Base-by-base conservation (phyloP, 2,113 vertebrate genomes). In the Heterotilapia buettikoferi region DNA sequence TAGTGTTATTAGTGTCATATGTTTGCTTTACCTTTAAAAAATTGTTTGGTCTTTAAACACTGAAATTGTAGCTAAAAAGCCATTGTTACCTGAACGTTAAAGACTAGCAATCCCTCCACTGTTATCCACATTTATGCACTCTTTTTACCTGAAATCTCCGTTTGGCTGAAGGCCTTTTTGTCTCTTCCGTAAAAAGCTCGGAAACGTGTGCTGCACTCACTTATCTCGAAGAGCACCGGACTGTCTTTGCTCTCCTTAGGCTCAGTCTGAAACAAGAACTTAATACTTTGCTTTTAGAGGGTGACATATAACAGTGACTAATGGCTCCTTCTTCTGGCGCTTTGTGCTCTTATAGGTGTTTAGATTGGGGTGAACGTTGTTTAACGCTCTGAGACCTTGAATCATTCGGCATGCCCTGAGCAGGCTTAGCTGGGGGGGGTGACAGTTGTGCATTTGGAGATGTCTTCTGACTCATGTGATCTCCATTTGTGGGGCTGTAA, bases 331-430 rank as follows among this genome's bases (percentile, higher is more conserved):
- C 38, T 81, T 29, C 50, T 10, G n/a, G 66, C 89, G 13, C 43
- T 47, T 7, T 79, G 52, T 26, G 63, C 89, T 86, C 84, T 88
- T 86, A 83, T 63, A 88, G 80, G 47, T 93, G 95, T 95, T 95
- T 94, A 89, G 68, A 83, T 90, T 56, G 63, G 38, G 40, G 2
- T 86, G 53, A 90, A 90, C 2, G 24, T 61, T 92, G 87, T 93
- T 93, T 93, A 85, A 90, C 7, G 50, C 86, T 31, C 61, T 19
- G 43, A 29, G 73, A 79, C 76, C 40, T 43, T 82, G 89, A 94
- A 86, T 93, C 93, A 91, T 90, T 83, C 29, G 83, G 18, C 54
- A 43, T 82, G 84, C 45, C 63, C 53, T 31, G n/a, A 84, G 78
- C 80, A 38, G 19, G 59, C 85, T 86, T 53, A 61, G 59, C 3